Percentiles rank a stretch among this genome's conserved stretches.
These are phyloP conservation scores for Karalla daura DNA, from an alignment of 2,797 vertebrate species.

Conservation along the genomic window DNA sequence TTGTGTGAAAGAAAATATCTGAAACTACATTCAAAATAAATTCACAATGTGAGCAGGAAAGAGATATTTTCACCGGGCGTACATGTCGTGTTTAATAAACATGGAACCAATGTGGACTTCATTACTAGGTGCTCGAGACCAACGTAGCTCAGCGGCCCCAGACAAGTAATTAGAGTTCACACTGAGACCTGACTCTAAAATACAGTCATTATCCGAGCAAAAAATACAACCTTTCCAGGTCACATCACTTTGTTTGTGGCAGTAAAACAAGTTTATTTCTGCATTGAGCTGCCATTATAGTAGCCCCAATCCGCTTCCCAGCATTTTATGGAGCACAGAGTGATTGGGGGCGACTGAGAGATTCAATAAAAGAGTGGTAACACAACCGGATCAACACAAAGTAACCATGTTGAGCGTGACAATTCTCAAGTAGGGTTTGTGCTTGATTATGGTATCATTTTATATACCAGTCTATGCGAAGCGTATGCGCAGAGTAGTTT, in stretches of 20 bases:
- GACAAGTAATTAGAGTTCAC: conserved; percentile 82
- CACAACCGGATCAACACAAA: conserved; percentile 83
- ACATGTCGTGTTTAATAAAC: conserved; percentile 63
- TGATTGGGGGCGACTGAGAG: conserved; percentile 88
- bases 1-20: background rate
- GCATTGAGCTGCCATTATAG: conserved; percentile 91
- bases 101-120: conserved; percentile 67
- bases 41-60: background rate
- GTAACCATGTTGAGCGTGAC: conserved; percentile 38
- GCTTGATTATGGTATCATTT: conserved; percentile 54
- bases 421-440: conserved; percentile 53
- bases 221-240: conserved; percentile 97
- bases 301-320: conserved; percentile 93
- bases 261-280: conserved; percentile 98
- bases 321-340: conserved; percentile 94
- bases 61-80: conserved; percentile 40
- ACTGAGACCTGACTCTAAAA: conserved; percentile 84
- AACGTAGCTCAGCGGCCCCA: conserved; percentile 66
- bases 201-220: conserved; percentile 89
- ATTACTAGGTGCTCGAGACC: conserved; percentile 73
- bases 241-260: conserved; percentile 94
- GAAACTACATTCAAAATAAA: background rate
- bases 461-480: conserved; percentile 33
- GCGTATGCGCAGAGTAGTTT: conserved; percentile 44
- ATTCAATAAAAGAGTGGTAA: conserved; percentile 95